Base-by-base conservation (phyloP, 1,140 invertebrate species). In the Drosophila malerkotliana region DNA sequence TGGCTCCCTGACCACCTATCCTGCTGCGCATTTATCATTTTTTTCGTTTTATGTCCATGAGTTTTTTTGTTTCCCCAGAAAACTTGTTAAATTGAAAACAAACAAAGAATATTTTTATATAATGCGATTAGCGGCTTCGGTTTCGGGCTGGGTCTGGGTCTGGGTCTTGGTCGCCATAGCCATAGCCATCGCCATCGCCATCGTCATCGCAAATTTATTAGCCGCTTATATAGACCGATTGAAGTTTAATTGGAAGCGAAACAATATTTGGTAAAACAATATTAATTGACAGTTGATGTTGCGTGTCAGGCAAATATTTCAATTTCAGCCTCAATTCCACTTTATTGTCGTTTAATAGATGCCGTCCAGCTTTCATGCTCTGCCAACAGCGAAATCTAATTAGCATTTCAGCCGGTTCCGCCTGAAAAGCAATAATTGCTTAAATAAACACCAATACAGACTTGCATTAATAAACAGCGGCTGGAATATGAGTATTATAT, bases 361-460 rank as follows among this genome's bases (percentile, higher is more conserved):
- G 37, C 47, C 48, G 18, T 53, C 48, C 52, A 14, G 37, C 45
- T 21, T 18, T 34, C 52, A 3, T 39, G 56, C 59, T 39, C 24
- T 21, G 26, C 15, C 69, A 76, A 76, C 74, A 64, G 47, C 47
- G 48, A 64, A 85, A 77, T 73, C 62, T 74, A 80, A 84, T 87
- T 87, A 82, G 64, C 49, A 74, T 75, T 81, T 74, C 34, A 41
- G 24, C n/a, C 68, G 30, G 21, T 67, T 49, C 30, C 56, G 55
- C 15, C 55, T 73, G 55, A 59, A 68, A 58, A 55, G 63, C 44
- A 72, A 79, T 87, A 82, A 88, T 88, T 87, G 83, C 82, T 72
- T 62, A 72, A 87, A 87, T 87, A 88, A 87, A 87, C 71, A 87
- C 61, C 55, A 81, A 64, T 58, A 78, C 69, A 63, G 75, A 85